Evolutionary conservation across 2,113 vertebrate genomes (phyloP), one percentile per base, ranked within the genome.

Genomic region (Regulus satrapa): DNA sequence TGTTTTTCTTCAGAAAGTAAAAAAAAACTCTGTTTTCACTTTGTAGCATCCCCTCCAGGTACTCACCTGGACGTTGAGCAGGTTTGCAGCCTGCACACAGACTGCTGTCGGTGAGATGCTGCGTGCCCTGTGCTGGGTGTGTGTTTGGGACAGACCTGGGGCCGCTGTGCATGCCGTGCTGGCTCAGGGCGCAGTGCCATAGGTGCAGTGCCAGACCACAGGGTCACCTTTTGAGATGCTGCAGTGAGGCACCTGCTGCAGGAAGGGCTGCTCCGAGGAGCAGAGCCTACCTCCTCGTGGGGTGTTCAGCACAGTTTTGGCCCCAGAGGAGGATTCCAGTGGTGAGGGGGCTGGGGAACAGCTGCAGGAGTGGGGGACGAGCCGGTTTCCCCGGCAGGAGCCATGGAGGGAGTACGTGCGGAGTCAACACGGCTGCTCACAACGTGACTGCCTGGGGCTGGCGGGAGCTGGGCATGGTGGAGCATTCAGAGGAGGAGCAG

Each of bases 381-480:
- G 52, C 56, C 29, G 75, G 46, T 34, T 77, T 69, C 24, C 59
- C 69, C 34, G 69, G 74, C 84, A 61, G 78, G 83, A 77, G 64
- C 29, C 4, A 0, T 4, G 0, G 6, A 12, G 46, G 56, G 43
- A 63, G 52, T 0, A 41, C 5, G 66, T 18, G 79, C 61, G 0
- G 54, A 68, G 87, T 61, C 16, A 19, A 3, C 25, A 4, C 14
- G 5, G 71, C 14, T 8, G 66, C 74, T 91, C 69, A 10, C 79
- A 74, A 3, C 38, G 49, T 63, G 92, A 68, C 68, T 51, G 86
- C 69, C 32, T 1, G 61, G 83, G 87, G 90, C 49, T 51, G 92
- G 62, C 5, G 1, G 71, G 94, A 51, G 49, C 84, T 7, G 69
- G 21, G 71, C 62, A 4, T 40, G 90, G 3, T 5, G 45, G 16